Conservation (phyloP, 2,797 vertebrate genomes). For the Chloroceryle amazona region DNA sequence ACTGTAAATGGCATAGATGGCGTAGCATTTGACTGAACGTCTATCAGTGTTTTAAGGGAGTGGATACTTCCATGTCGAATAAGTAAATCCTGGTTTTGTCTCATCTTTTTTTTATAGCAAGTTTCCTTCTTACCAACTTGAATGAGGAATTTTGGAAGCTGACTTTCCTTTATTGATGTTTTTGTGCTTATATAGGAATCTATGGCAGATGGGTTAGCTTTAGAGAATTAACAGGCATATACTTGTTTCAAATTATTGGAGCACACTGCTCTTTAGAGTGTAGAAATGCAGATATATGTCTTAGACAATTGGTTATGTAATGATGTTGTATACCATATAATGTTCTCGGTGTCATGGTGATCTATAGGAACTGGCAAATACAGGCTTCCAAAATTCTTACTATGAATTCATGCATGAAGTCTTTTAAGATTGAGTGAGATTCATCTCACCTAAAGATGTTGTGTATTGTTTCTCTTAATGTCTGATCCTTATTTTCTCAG, state of each 20-base stretch:
- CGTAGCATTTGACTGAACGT: background rate
- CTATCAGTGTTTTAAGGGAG: background rate
- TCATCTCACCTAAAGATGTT: background rate
- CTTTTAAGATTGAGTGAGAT: background rate
- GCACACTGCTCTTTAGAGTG: background rate
- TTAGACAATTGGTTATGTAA: background rate
- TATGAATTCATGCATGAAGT: background rate
- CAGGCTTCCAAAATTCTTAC: background rate
- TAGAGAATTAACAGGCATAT: background rate
- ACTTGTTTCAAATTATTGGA: background rate
- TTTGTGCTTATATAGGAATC: background rate
- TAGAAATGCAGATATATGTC: background rate
- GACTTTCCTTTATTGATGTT: background rate
- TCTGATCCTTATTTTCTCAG: background rate
- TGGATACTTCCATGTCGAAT: slow-evolving; percentile 5
- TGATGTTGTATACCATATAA: background rate
- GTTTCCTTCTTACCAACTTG: background rate
- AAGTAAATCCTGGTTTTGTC: background rate
- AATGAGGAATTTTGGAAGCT: background rate
- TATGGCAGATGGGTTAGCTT: background rate
- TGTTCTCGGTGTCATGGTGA: background rate
- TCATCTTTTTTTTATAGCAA: background rate
- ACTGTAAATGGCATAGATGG: background rate
- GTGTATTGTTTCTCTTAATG: background rate
- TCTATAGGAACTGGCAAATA: background rate